phyloP scores from a whole-genome alignment of 2,113 vertebrate genomes.

The Paradisaea rubra region DNA sequence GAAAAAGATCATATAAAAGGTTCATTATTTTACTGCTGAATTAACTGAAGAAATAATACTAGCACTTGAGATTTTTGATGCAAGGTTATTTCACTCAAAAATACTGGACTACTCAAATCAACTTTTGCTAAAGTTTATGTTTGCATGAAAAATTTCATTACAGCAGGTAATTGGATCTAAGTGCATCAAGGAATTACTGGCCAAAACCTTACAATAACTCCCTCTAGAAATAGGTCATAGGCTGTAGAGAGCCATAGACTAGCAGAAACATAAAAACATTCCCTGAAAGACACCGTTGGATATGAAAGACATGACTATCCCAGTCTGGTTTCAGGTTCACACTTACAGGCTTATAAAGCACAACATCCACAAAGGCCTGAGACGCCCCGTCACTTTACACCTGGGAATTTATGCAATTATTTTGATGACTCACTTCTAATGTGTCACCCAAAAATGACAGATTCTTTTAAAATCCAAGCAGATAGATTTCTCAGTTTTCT shows the following conservation, averaged over 20 bases:
- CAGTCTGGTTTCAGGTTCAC: background rate
- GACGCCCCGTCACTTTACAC: background rate
- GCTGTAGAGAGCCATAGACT: background rate
- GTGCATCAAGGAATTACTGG: background rate
- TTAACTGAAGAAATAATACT: background rate
- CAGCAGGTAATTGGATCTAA: background rate
- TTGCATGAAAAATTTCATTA: background rate
- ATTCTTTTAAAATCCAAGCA: background rate
- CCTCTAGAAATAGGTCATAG: background rate
- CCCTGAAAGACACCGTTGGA: background rate
- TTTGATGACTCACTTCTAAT: background rate
- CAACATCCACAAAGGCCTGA: background rate
- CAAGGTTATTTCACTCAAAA: background rate
- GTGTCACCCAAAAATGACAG: background rate
- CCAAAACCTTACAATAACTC: background rate
- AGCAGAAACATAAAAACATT: background rate
- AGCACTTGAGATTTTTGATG: background rate
- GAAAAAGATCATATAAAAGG: background rate
- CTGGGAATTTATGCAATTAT: background rate
- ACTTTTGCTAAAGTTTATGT: background rate
- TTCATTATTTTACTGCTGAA: background rate
- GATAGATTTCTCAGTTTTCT: background rate
- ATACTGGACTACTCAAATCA: background rate
- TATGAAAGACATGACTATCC: background rate
- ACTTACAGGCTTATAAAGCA: background rate